Percentiles rank a stretch among this genome's conserved stretches.
phyloP scores from a whole-genome alignment of 2,797 vertebrate species.

The Cyprinella venusta region DNA sequence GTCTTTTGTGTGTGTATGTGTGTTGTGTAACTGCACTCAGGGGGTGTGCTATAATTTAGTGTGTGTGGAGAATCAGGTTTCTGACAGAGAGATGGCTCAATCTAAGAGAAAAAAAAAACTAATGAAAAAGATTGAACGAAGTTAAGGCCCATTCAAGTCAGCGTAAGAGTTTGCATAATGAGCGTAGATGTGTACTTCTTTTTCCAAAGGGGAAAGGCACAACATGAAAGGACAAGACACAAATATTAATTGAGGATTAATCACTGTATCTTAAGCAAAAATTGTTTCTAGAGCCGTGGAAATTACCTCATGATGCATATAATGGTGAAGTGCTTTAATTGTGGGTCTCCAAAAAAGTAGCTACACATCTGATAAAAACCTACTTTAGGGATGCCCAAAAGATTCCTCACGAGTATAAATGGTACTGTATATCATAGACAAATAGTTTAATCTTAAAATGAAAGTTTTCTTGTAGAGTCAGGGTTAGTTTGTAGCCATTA shows the following conservation, averaged over 20 bases:
- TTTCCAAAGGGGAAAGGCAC: neutral
- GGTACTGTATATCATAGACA: neutral
- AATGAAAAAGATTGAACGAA: constrained; percentile 20
- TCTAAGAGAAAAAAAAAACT: constrained; percentile 28
- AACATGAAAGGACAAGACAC: constrained; percentile 12
- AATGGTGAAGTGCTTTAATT: constrained; percentile 10
- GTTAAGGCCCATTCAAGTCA: neutral
- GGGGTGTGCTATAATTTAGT: constrained; percentile 61
- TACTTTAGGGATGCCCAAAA: neutral
- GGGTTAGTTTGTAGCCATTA: neutral
- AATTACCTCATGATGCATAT: neutral
- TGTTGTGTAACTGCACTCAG: constrained; percentile 62
- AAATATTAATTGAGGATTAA: neutral
- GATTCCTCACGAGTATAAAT: neutral
- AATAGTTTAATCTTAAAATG: neutral
- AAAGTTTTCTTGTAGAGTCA: neutral
- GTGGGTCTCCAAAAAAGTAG: neutral
- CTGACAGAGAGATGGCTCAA: constrained; percentile 55
- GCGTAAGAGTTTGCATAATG: neutral
- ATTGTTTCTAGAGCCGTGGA: neutral
- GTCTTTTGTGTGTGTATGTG: constrained; percentile 53
- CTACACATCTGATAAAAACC: neutral
- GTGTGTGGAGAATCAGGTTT: constrained; percentile 62
- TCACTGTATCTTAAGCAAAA: neutral
- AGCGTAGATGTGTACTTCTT: neutral